Base-by-base conservation (phyloP, 2,797 vertebrate genomes). In the Trichosurus vulpecula region DNA sequence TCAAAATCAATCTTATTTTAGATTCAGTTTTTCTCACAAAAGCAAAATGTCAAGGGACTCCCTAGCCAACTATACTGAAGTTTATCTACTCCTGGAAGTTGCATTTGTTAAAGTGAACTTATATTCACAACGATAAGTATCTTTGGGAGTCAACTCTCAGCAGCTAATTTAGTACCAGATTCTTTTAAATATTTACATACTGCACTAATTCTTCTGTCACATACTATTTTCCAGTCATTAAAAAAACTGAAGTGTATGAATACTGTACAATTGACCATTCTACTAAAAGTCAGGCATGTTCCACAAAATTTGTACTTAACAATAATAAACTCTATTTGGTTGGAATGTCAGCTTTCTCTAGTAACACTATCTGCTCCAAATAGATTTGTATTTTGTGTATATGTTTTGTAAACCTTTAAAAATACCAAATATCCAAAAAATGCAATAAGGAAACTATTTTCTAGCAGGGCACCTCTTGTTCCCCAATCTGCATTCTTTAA, bases 1-100 rank as follows among this genome's bases (percentile, higher is more conserved):
- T 95, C 66, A 97, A 97, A 90, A 93, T 74, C 81, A 96, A 35
- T 95, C 95, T 95, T 96, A 95, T 92, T 97, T 98, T 92, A 57
- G 90, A 94, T 93, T 94, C 54, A 96, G 89, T 92, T 87, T 92
- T 5, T 96, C 54, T 94, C 90, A 54, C 92, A 96, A 93, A 97
- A 96, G n/a, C 47, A 95, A 96, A 97, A 93, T 74, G 90, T 52
- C 92, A 61, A 91, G 10, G 90, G 61, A 94, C 91, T 95, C n/a
- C 92, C 96, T 31, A 90, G 53, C 29, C 16, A 54, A 53, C 53
- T 90, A 11, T 54, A 87, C 41, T 87, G 96, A 97, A 29, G 91
- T 74, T 92, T 41, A 81, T 47, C 54, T 81, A 92, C 56, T 54
- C 74, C 95, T 66, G 35, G 95, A 96, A 4, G 31, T 91, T 54